Base-by-base conservation (phyloP, 2,113 vertebrate species). In the Cariama cristata region DNA sequence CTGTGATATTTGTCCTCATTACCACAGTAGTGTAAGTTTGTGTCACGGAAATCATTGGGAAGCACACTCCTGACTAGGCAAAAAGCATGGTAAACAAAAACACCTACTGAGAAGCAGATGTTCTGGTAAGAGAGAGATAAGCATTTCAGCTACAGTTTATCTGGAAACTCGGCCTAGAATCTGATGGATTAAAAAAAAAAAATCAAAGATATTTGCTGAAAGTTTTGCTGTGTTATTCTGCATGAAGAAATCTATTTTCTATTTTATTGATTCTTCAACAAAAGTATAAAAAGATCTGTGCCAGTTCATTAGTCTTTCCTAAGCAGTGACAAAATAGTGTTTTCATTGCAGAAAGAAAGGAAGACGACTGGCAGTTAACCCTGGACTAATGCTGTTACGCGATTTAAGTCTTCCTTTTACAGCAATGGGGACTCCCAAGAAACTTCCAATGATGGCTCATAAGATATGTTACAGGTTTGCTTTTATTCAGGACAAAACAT, bases 21-120 rank as follows among this genome's bases (percentile, higher is more conserved):
- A 38, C 11, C 38, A 42, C 20, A 50, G 49, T 21, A 77, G 22
- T 28, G 33, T n/a, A 40, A 79, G 68, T 71, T 86, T 66, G 75
- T 64, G 55, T 47, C 72, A 67, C 2, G 4, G 59, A 93, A 94
- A 68, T 77, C 47, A 40, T 40, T 55, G 59, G 42, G 67, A 90
- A 86, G 67, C 40, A 44, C 21, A 14, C 56, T 81, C 68, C 35
- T 85, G 47, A 56, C 63, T 63, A 35, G 64, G 82, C 71, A 79
- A 60, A 93, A 74, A 0, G 3, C 47, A 74, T 2, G 19, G 56
- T 60, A 84, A 94, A 93, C 60, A 93, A 90, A 91, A 94, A 89
- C 76, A 81, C 45, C 79, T 94, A 62, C 63, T 44, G 64, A 93
- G 64, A 35, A 88, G 60, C 52, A 87, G 83, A 84, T 95, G 88